Conservation (phyloP, 2,888 invertebrate species). For the Neoscelio sp. region DNA sequence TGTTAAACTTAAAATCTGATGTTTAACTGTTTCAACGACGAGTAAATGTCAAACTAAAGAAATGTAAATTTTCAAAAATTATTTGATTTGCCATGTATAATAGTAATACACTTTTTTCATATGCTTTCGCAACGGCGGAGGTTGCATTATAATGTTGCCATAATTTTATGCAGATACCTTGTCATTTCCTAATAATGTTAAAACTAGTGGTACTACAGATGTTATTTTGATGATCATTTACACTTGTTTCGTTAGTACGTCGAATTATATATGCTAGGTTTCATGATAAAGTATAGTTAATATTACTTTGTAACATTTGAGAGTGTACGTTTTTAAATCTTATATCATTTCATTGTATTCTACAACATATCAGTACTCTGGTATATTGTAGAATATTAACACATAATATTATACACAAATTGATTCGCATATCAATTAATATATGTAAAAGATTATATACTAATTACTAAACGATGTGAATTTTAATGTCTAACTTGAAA, state of each 20-base stretch:
- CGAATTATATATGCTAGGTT: constrained; percentile 40
- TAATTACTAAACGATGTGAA: too few relatives aligned
- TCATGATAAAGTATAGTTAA: constrained; percentile 14
- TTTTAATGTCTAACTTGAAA: too few relatives aligned
- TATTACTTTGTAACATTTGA: constrained; percentile 24
- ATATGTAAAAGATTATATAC: too few relatives aligned
- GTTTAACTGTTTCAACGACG: constrained; percentile 70
- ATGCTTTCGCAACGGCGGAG: not conserved
- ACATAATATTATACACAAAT: constrained; percentile 12
- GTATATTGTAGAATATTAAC: too few relatives aligned
- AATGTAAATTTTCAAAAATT: not conserved
- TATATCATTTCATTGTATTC: not conserved
- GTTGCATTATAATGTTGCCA: constrained; percentile 59
- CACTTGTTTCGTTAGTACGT: constrained; percentile 56
- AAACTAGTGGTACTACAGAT: constrained; percentile 57
- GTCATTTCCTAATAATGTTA: constrained; percentile 61
- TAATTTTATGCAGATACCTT: constrained; percentile 61
- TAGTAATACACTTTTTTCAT: not conserved
- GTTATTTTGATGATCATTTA: constrained; percentile 56
- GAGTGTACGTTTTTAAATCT: constrained; percentile 3
- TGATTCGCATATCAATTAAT: too few relatives aligned
- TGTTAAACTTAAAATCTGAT: constrained; percentile 77
- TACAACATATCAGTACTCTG: constrained; percentile 14
- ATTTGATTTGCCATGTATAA: not conserved
- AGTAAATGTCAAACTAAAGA: not conserved